Base-by-base conservation (phyloP, 2,888 invertebrate genomes). In the Saturnia pavonia region DNA sequence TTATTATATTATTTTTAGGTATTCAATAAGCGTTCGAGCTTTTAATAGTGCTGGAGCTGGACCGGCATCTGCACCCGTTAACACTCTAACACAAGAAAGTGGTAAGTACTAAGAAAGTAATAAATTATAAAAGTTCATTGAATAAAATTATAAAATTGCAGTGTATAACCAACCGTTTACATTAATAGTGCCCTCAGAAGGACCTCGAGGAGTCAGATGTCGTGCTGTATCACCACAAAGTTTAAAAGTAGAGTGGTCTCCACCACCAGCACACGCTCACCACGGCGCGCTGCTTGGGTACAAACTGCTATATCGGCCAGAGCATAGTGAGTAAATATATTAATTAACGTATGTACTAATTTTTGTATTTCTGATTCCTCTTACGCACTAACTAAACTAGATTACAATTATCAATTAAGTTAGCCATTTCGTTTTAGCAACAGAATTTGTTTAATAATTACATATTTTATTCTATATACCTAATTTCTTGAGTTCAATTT, bases 41-140 rank as follows among this genome's bases (percentile, higher is more conserved):
- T 96, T 97, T 85, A 98, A 98, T 86, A 96, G 96, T 74, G 96
- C 97, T 60, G 98, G 98, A 0, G 95, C 96, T 25, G 98, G 98
- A 4, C 97, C 98, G 0, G 95, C 96, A 68, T 97, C 97, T 22
- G 93, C 96, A 0, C 95, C 96, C 45, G 95, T 97, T 27, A 95
- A 96, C 75, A 97, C 97, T 6, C 95, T 97, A 34, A 98, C 98
- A 11, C 96, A 97, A 78, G 98, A 98, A 94, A 97, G 97, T 85
- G 96, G 96, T 96, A 90, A 91, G 94, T 70, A 1, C 22, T 48
- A n/a, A n/a, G n/a, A n/a, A n/a, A n/a, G n/a, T 25, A 34, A 40
- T 40, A 27, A 19, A 25, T 16, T 65, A 48, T 70, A 67, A 25
- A 0, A 11, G 11, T 25, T 25, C n/a, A 11, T 70, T 22, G 27